phyloP scores from a whole-genome alignment of 2,113 vertebrate genomes.

The Clarias macrocephalus region DNA sequence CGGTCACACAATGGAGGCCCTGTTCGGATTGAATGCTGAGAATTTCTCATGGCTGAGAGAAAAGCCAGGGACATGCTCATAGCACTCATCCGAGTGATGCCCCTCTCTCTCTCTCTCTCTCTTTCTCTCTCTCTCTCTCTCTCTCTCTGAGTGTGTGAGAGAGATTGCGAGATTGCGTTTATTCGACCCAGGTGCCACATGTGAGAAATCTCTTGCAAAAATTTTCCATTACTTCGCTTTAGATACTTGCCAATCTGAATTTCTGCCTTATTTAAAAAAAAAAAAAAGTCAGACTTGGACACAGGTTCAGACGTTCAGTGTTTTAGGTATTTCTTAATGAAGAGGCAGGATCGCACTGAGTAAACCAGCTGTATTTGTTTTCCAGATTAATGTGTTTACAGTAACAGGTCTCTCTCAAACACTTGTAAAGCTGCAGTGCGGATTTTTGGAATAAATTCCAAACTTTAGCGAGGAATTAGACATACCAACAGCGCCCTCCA shows the following conservation, averaged over 20 bases:
- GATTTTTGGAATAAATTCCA: not conserved
- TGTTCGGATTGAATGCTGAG: slow-evolving; percentile 54
- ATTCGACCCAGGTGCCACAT: slow-evolving; percentile 8
- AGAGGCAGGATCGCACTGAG: not conserved
- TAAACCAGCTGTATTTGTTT: not conserved
- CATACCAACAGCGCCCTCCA: not conserved
- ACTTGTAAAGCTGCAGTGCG: not conserved
- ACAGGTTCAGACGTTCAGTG: not conserved
- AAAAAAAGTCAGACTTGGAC: not conserved
- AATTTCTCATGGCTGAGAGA: slow-evolving; percentile 54
- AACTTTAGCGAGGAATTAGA: not conserved
- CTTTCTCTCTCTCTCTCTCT: not conserved
- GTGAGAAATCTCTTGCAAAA: not conserved
- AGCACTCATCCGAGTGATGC: not conserved
- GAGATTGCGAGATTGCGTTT: not conserved
- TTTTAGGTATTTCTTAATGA: not conserved
- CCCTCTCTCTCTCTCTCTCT: not conserved
- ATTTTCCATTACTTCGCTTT: slow-evolving; percentile 2
- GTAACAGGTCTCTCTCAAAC: not conserved
- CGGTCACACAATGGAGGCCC: slow-evolving; percentile 49
- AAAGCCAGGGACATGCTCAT: slow-evolving; percentile 26
- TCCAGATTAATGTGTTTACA: not conserved
- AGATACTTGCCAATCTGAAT: not conserved
- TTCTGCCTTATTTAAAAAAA: not conserved
- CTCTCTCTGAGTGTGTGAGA: too few species aligned